Base-by-base conservation (phyloP, 2,888 invertebrate species). In the Mimumesa dahlbomi region DNA sequence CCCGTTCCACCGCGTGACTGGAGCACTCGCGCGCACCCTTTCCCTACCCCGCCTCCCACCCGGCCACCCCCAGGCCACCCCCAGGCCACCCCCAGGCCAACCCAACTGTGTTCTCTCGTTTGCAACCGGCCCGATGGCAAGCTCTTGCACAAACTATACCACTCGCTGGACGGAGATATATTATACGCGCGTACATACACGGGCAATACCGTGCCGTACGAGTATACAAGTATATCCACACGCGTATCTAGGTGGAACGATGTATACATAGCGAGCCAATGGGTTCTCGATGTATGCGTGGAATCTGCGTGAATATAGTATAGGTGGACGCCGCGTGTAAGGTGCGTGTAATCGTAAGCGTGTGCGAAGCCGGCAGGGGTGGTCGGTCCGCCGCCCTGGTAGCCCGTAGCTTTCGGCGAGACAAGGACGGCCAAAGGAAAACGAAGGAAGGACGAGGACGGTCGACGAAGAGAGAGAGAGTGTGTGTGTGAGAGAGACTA, bases 91-190 rank as follows among this genome's bases (percentile, higher is more conserved):
- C 66, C 56, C 54, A 6, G 9, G 7, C 31, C 21, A n/a, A n/a
- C 61, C 56, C 43, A 11, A 38, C 66, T 14, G 25, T 48, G 65
- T 53, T 79, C 75, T 73, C 65, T 63, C 76, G 75, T 45, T 68
- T 72, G 68, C 68, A 34, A 66, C 73, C 71, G 75, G 61, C 70
- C 45, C 73, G 73, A 79, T 72, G 72, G 65, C 74, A 65, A 76
- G 74, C 77, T 72, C 75, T 79, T 68, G 71, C 71, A 62, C 79
- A 80, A 77, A 79, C 77, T 77, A 65, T 78, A 80, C 74, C 70
- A 46, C 49, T 63, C 68, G 62, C n/a, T 69, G 56, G 58, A 72
- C 73, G 62, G 52, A 68, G 67, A 73, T 77, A 72, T 75, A 80
- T 81, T 72, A 80, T 77, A 80, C 46, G 48, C 11, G 19, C 21